A percentile compares a stretch with the other conserved stretches of the same genome.
These are phyloP conservation scores for Hormiphora californensis DNA, from an alignment of 37 sponge, comb jelly and placozoan species.

Conservation along the genomic window DNA sequence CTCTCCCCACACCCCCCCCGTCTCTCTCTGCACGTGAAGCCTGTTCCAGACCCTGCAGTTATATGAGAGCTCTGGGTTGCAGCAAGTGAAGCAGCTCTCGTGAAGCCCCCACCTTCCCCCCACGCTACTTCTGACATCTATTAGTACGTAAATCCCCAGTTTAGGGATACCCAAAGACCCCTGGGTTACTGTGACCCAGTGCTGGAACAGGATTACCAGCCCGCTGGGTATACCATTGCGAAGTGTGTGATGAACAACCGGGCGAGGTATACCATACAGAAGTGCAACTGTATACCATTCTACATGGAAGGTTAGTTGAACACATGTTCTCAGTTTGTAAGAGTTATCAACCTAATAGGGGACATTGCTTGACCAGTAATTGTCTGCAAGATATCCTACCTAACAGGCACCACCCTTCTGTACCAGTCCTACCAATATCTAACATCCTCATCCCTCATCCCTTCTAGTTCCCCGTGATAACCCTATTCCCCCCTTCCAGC, in stretches of 20 bases:
- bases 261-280: background rate
- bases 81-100: no score
- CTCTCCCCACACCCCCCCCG: no score
- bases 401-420: background rate
- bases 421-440: background rate
- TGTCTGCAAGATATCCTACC: background rate
- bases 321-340: no score
- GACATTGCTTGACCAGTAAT: background rate
- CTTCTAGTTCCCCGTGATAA: background rate
- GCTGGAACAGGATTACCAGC: background rate
- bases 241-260: constrained; percentile 6
- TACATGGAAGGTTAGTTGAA: constrained; percentile 40
- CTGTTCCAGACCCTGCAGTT: no score
- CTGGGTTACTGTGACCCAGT: constrained; percentile 17
- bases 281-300: constrained; percentile 2
- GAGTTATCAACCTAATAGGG: no score
- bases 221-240: background rate
- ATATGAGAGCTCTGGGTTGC: no score
- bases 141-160: background rate
- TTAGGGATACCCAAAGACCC: background rate
- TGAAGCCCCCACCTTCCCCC: no score
- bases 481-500: background rate
- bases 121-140: no score
- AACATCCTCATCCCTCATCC: background rate
- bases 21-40: no score